Conservation (phyloP, 2,888 invertebrate species). For the Apodemia hepburni region DNA sequence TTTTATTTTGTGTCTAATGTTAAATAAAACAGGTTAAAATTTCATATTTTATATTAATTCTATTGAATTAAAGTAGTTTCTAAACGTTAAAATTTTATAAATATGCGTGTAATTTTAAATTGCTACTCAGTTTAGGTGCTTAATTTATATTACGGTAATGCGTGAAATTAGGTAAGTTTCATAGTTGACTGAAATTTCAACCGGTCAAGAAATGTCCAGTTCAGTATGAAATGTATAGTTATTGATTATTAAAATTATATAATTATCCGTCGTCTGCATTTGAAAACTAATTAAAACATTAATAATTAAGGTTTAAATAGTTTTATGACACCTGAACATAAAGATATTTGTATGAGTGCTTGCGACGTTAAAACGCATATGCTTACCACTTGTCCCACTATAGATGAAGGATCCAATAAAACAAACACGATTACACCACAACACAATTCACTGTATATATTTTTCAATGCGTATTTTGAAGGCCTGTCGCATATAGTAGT, state of each 20-base stretch:
- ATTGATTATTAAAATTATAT: neutral
- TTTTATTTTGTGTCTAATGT: too few relatives aligned
- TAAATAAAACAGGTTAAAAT: too few relatives aligned
- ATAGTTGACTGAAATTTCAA: too few relatives aligned
- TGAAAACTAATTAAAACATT: neutral
- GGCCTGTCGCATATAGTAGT: conserved; percentile 12
- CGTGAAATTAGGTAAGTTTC: too few relatives aligned
- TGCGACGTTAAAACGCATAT: neutral
- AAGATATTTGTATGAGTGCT: neutral
- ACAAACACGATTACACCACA: conserved; percentile 22
- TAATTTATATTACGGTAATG: too few relatives aligned
- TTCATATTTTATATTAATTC: too few relatives aligned
- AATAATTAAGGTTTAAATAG: neutral
- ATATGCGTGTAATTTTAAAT: too few relatives aligned
- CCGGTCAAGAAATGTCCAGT: neutral
- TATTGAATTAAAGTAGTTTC: too few relatives aligned
- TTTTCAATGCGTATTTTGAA: conserved; percentile 16
- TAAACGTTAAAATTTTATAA: too few relatives aligned
- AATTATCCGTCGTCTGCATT: neutral
- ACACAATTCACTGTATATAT: conserved; percentile 21
- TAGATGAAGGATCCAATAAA: conserved; percentile 15
- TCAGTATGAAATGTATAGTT: neutral
- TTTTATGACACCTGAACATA: neutral
- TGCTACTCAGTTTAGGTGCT: too few relatives aligned
- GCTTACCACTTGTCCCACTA: neutral